A percentile compares a stretch with the other conserved stretches of the same genome.
These are phyloP conservation scores for Schizaphis graminum DNA, from an alignment of 2,888 invertebrate genomes.

Conservation along the genomic window DNA sequence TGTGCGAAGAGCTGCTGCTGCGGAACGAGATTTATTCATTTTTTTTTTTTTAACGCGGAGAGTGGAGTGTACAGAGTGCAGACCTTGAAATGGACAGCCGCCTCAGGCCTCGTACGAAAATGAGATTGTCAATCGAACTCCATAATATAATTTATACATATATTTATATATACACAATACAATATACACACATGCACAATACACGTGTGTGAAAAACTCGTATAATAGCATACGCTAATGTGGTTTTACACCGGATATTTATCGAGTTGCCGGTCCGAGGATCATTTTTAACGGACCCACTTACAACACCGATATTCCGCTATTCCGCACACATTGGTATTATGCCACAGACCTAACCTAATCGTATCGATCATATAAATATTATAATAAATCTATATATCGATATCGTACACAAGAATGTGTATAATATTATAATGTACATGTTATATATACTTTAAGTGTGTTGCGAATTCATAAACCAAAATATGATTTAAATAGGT, in stretches of 20 bases:
- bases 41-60: conserved; percentile 14
- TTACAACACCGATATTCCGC: background rate
- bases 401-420: background rate
- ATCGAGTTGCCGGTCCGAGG: background rate
- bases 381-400: background rate
- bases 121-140: conserved; percentile 59
- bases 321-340: background rate
- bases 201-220: background rate
- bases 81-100: conserved; percentile 64
- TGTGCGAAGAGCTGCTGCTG: conserved; percentile 60
- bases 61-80: conserved; percentile 51
- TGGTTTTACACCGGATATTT: conserved; percentile 36
- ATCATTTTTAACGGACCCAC: background rate
- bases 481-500: background rate
- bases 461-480: background rate
- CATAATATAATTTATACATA: background rate
- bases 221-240: conserved; percentile 18
- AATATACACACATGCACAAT: background rate
- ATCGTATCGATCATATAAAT: background rate
- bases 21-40: conserved; percentile 59
- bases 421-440: background rate
- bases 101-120: conserved; percentile 62
- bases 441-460: too few relatives aligned
- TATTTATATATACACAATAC: background rate
- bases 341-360: background rate